Conservation (phyloP, 2,113 vertebrate genomes). For the Toxostoma redivivum region DNA sequence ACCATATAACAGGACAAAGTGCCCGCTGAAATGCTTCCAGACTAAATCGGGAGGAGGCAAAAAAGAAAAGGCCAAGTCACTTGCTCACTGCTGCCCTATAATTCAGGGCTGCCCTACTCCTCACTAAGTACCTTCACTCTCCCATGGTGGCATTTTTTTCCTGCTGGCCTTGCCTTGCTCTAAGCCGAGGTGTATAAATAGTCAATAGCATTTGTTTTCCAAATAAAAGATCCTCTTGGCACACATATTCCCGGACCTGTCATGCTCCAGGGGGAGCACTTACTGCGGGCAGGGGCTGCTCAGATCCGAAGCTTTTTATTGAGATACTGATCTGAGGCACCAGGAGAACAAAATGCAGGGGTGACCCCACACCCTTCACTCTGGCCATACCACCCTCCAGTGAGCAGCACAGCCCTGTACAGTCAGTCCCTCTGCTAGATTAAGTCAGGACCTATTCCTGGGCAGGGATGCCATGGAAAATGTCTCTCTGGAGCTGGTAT, state of each 20-base stretch:
- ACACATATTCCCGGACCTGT: fast-evolving
- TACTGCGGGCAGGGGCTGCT: not conserved
- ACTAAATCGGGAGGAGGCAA: not conserved
- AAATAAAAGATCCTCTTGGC: not conserved
- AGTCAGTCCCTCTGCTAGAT: not conserved
- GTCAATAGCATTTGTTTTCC: not conserved
- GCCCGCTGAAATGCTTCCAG: constrained; percentile 10
- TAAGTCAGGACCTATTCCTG: constrained; percentile 12
- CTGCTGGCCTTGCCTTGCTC: not conserved
- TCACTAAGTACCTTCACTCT: not conserved
- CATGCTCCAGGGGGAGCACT: not conserved
- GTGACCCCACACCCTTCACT: not conserved
- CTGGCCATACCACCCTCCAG: not conserved
- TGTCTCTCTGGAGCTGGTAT: not conserved
- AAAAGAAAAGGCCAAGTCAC: not conserved
- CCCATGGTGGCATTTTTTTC: not conserved
- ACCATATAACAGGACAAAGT: constrained; percentile 27
- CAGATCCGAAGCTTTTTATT: not conserved
- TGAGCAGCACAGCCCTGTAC: not conserved
- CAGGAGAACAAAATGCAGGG: not conserved
- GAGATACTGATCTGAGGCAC: not conserved
- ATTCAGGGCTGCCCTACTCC: not conserved
- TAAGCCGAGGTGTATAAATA: not conserved
- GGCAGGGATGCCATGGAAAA: not conserved
- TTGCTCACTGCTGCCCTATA: not conserved